These are phyloP conservation scores for Coracias cyanogaster DNA, from an alignment of 2,797 vertebrate species.

Conservation along the genomic window DNA sequence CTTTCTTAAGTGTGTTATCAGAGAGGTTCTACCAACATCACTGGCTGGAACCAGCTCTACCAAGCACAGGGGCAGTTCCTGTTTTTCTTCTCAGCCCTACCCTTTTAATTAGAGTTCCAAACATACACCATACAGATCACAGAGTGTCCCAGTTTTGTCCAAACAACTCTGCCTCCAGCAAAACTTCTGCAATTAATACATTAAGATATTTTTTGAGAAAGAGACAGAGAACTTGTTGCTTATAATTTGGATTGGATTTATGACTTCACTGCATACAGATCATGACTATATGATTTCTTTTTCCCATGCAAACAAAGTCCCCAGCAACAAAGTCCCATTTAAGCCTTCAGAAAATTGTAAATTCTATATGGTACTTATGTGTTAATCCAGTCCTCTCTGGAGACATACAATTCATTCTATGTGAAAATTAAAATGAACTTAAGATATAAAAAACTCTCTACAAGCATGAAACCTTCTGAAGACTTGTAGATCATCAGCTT, in stretches of 20 bases:
- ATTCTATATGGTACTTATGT: background rate
- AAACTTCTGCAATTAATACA: background rate
- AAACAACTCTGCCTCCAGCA: background rate
- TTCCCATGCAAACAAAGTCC: background rate
- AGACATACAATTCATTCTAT: background rate
- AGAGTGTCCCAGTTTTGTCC: background rate
- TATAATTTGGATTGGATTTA: background rate
- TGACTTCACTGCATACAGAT: background rate
- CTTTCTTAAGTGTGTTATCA: background rate
- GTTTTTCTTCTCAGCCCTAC: background rate
- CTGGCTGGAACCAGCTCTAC: background rate
- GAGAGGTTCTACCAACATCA: background rate
- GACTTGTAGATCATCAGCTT: background rate
- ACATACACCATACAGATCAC: background rate
- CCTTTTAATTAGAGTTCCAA: background rate
- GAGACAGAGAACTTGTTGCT: background rate
- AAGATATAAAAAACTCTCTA: background rate
- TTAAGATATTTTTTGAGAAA: background rate
- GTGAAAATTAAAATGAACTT: background rate
- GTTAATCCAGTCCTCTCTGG: background rate
- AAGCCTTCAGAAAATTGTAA: background rate
- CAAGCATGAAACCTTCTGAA: background rate
- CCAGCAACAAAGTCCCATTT: background rate
- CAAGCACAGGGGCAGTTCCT: background rate
- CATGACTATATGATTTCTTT: background rate